Conservation (phyloP, 2,888 invertebrate species). For the Microdon myrmicae region DNA sequence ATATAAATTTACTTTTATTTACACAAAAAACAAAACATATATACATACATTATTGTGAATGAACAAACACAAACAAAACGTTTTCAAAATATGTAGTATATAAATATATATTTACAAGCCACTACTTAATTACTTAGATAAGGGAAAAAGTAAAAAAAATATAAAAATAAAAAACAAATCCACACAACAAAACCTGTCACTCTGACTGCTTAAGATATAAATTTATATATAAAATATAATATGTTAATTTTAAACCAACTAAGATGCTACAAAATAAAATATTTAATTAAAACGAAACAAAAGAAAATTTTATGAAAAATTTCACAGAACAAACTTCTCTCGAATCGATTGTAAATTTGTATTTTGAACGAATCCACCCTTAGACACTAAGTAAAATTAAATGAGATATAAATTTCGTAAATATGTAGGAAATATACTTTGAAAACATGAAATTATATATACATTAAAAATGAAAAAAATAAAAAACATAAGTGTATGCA, state of each 20-base stretch:
- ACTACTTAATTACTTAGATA: conserved; percentile 43
- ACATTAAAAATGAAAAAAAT: conserved; percentile 13
- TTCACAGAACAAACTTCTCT: conserved; percentile 23
- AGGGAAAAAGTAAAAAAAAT: conserved; percentile 19
- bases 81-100: conserved; percentile 14
- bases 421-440: no score
- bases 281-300: conserved; percentile 14
- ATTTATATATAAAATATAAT: conserved; percentile 16
- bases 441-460: no score
- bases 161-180: conserved; percentile 16
- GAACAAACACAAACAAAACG: conserved; percentile 30
- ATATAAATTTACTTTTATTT: conserved; percentile 32
- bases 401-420: conserved; percentile 8
- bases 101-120: conserved; percentile 48
- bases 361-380: conserved; percentile 54
- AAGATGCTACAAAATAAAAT: conserved; percentile 9
- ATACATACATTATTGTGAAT: conserved; percentile 5
- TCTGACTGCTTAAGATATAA: conserved; percentile 45
- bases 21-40: conserved; percentile 31
- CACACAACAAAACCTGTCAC: conserved; percentile 35
- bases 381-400: conserved; percentile 42
- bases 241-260: no score
- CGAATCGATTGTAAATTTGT: conserved; percentile 53
- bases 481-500: conserved; percentile 29
- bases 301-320: conserved; percentile 5